These are phyloP conservation scores for Caenorhabditis sinica DNA, from an alignment of 2,888 invertebrate species.

Conservation along the genomic window DNA sequence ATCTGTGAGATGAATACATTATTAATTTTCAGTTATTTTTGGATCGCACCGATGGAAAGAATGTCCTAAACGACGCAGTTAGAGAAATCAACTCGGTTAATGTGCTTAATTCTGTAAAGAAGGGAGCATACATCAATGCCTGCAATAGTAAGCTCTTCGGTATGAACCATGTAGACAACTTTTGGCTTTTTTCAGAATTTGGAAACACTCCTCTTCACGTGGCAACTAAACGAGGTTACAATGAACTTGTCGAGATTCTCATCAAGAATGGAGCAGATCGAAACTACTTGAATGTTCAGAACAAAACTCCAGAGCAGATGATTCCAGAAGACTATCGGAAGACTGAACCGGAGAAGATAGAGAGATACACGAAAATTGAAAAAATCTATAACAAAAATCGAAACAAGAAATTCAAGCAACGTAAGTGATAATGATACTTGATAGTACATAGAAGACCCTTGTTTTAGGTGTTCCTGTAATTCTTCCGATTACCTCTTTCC, in stretches of 20 bases:
- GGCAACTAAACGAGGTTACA: constrained; percentile 26
- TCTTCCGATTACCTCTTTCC: constrained; percentile 28
- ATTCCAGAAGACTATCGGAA: constrained; percentile 18
- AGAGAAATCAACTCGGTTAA: constrained; percentile 41
- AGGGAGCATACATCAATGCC: constrained; percentile 26
- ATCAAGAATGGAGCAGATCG: constrained; percentile 51
- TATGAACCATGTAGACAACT: background rate
- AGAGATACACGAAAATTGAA: constrained; percentile 12
- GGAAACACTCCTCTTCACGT: constrained; percentile 55
- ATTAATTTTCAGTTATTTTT: constrained; percentile 28
- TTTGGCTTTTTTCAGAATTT: constrained; percentile 6
- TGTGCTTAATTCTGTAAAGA: constrained; percentile 14
- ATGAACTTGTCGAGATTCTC: constrained; percentile 34
- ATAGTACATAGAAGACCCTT: background rate
- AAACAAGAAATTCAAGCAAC: constrained; percentile 21
- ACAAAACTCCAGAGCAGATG: constrained; percentile 47
- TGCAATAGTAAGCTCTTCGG: constrained; percentile 29
- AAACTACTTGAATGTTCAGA: constrained; percentile 19
- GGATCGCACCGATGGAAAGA: constrained; percentile 24
- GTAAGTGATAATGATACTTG: background rate
- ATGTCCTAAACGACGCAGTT: constrained; percentile 22
- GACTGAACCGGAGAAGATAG: background rate
- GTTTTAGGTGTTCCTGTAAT: constrained; percentile 20
- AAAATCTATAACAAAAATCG: constrained; percentile 24
- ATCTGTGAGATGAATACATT: background rate